These are phyloP conservation scores for Aleiodes testaceus DNA, from an alignment of 2,888 invertebrate species.

Conservation along the genomic window DNA sequence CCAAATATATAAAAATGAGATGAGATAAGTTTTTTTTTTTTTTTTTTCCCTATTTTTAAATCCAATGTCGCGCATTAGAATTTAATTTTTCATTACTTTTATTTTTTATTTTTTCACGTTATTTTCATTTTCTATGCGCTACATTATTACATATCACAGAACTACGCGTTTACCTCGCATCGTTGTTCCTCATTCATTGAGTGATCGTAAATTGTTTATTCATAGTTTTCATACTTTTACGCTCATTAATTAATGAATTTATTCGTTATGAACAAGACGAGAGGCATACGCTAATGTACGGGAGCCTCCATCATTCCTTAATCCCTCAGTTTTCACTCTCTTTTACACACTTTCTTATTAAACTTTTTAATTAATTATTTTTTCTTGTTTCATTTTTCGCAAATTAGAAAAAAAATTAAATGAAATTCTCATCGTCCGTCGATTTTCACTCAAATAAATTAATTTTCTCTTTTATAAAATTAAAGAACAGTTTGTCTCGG, in stretches of 20 bases:
- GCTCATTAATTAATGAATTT: background rate
- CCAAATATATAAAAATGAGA: conserved; percentile 63
- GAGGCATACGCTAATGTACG: conserved; percentile 61
- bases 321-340: conserved; percentile 34
- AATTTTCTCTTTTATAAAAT: background rate
- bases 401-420: conserved; percentile 33
- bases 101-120: conserved; percentile 34
- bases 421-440: conserved; percentile 30
- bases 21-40: conserved; percentile 57
- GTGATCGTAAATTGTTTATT: background rate
- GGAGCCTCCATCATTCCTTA: conserved; percentile 60
- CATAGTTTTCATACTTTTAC: conserved; percentile 9
- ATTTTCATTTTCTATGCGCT: conserved; percentile 60
- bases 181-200: conserved; percentile 52
- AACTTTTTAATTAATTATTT: conserved; percentile 15
- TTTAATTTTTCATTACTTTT: conserved; percentile 60
- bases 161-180: conserved; percentile 71
- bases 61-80: conserved; percentile 63
- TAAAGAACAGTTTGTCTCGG: too few relatives aligned
- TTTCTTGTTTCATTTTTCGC: conserved; percentile 20
- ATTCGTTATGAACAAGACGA: conserved; percentile 43
- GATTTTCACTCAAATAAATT: conserved; percentile 18
- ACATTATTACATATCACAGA: conserved; percentile 74
- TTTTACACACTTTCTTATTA: conserved; percentile 23
- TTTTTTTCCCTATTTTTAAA: conserved; percentile 58